Evolutionary conservation across 2,113 vertebrate genomes (phyloP).

Genomic region (Tachycineta bicolor): DNA sequence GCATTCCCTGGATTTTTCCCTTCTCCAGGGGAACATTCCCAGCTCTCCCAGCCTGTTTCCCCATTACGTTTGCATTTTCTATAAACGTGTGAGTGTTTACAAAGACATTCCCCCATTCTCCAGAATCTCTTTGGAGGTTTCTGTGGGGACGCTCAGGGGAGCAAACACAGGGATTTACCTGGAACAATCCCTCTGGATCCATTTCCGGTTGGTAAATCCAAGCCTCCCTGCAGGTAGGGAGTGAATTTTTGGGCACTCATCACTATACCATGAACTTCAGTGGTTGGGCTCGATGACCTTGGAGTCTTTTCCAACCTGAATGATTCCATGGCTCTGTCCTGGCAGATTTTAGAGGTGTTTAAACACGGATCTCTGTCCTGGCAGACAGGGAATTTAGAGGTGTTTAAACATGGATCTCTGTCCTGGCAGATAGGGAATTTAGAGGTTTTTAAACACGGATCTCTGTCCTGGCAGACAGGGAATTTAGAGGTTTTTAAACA

Average conservation of each 20-base stretch:
- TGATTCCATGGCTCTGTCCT: background rate
- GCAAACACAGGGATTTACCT: background rate
- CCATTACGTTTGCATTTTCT: background rate
- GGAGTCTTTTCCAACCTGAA: background rate
- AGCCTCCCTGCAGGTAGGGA: background rate
- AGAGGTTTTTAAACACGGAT: too few species aligned
- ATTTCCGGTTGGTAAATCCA: background rate
- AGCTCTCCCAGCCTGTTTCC: background rate
- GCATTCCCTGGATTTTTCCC: too few species aligned
- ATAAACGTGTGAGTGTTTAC: background rate
- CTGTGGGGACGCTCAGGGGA: background rate
- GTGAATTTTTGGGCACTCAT: background rate
- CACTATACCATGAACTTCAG: background rate
- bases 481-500: too few species aligned
- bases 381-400: too few species aligned
- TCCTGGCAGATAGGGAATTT: too few species aligned
- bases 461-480: too few species aligned
- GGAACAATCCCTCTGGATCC: background rate
- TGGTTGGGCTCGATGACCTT: accelerated
- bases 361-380: too few species aligned
- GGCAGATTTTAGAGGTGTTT: background rate
- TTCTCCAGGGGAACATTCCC: background rate
- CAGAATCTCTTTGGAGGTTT: background rate
- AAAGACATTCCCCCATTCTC: accelerated
- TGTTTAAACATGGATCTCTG: too few species aligned